Evolutionary conservation across 2,113 vertebrate genomes (phyloP).

Genomic region (human (Homo sapiens)): DNA sequence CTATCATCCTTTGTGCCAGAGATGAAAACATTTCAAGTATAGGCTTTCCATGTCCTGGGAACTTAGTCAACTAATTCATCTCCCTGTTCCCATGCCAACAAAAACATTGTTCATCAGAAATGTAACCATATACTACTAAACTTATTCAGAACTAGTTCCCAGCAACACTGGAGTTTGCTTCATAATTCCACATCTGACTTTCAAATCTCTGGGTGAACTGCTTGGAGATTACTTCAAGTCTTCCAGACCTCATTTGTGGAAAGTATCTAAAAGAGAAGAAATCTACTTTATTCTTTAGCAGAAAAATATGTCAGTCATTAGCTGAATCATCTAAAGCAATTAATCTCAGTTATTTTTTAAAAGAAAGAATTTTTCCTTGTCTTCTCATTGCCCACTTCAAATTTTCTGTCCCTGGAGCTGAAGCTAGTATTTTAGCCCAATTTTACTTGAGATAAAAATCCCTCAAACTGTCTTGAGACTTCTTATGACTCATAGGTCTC

Average conservation of each 20-base stretch:
- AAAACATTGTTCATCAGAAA: slow-evolving; percentile 59
- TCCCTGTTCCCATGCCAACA: slow-evolving; percentile 53
- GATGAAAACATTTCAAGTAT: slow-evolving; percentile 26
- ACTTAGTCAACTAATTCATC: slow-evolving; percentile 49
- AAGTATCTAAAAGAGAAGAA: slow-evolving; percentile 2
- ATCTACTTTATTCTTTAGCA: not conserved
- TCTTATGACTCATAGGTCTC: not conserved
- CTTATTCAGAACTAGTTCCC: slow-evolving; percentile 33
- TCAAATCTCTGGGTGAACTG: not conserved
- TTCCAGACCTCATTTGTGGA: not conserved
- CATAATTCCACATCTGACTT: slow-evolving; percentile 14
- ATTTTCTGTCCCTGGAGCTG: not conserved
- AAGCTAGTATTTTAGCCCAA: not conserved
- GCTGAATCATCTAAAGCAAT: not conserved
- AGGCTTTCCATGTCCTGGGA: slow-evolving; percentile 47
- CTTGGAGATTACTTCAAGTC: not conserved
- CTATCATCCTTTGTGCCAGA: not conserved
- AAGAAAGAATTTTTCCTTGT: not conserved
- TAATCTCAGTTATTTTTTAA: not conserved
- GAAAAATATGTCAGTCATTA: not conserved
- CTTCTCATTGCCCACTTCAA: not conserved
- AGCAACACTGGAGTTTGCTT: slow-evolving; percentile 51
- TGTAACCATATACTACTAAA: slow-evolving; percentile 51
- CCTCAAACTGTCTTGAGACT: slow-evolving; percentile 19
- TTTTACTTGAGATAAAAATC: slow-evolving; percentile 54